Percentiles rank a stretch among this genome's conserved stretches.
Conservation (phyloP, 2,888 invertebrate genomes). For the Trichopoda pennipes region DNA sequence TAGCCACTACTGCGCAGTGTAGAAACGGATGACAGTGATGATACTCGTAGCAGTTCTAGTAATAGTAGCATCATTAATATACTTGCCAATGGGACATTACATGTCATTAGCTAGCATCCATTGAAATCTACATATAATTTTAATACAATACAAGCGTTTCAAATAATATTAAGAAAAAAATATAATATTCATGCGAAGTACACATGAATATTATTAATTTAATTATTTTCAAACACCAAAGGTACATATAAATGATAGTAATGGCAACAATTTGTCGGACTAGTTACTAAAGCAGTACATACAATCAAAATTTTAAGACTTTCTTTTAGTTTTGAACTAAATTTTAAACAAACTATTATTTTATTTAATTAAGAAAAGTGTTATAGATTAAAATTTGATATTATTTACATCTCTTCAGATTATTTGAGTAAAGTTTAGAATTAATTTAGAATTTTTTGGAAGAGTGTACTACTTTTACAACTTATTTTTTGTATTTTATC, state of each 20-base stretch:
- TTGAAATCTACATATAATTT: slow-evolving; percentile 34
- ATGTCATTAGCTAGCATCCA: slow-evolving; percentile 68
- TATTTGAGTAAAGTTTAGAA: background rate
- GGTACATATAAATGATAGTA: slow-evolving; percentile 25
- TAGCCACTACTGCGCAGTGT: slow-evolving; percentile 81
- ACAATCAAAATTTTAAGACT: background rate
- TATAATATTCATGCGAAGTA: slow-evolving; percentile 14
- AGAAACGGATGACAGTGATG: slow-evolving; percentile 78
- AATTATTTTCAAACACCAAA: slow-evolving; percentile 44
- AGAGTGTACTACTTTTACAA: background rate
- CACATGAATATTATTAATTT: slow-evolving; percentile 8
- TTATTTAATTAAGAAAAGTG: background rate
- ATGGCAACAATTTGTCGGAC: background rate
- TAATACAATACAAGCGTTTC: slow-evolving; percentile 14
- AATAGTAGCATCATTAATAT: slow-evolving; percentile 28
- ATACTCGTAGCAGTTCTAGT: slow-evolving; percentile 53
- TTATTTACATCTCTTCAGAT: background rate
- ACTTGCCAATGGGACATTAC: slow-evolving; percentile 25
- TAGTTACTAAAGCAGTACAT: slow-evolving; percentile 1
- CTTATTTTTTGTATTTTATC: too few species aligned
- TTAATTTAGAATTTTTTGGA: background rate
- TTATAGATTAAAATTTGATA: background rate
- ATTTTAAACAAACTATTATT: background rate
- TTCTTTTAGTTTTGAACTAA: background rate
- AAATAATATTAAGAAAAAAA: slow-evolving; percentile 25